Conservation (phyloP, 2,113 vertebrate genomes). For the Chaenogobius annularis region DNA sequence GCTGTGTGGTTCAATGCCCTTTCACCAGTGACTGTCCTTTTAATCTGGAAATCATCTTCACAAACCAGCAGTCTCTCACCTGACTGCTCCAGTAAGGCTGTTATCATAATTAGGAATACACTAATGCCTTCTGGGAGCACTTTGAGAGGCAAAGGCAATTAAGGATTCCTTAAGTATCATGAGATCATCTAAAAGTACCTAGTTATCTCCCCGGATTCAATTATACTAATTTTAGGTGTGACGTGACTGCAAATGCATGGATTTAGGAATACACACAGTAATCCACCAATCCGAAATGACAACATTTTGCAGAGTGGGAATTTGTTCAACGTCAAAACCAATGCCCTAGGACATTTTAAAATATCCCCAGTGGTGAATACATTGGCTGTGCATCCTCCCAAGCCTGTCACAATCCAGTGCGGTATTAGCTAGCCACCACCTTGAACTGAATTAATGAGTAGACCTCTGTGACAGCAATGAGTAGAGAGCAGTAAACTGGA, state of each 20-base stretch:
- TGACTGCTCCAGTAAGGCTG: conserved; percentile 42
- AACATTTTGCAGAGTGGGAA: conserved; percentile 14
- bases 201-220: conserved; percentile 49
- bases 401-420: conserved; percentile 18
- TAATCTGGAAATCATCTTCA: conserved; percentile 11
- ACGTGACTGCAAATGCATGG: conserved; percentile 20
- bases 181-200: conserved; percentile 48
- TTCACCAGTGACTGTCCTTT: conserved; percentile 15
- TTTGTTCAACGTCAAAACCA: conserved; percentile 29
- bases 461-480: conserved; percentile 47
- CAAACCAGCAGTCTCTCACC: conserved; percentile 40
- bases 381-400: conserved; percentile 18
- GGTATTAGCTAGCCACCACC: conserved; percentile 26
- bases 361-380: conserved; percentile 31
- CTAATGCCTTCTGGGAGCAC: conserved; percentile 45
- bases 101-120: conserved; percentile 57
- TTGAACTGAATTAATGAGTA: conserved; percentile 60
- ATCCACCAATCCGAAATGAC: conserved; percentile 10
- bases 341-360: conserved; percentile 33
- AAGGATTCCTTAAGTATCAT: conserved; percentile 49
- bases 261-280: conserved; percentile 25
- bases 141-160: conserved; percentile 59
- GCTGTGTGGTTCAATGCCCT: conserved; percentile 20
- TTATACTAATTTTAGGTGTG: conserved; percentile 42
- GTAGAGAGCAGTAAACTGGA: conserved; percentile 45